Percentiles rank a stretch among this genome's conserved stretches.
Conservation (phyloP, 2,888 invertebrate species). For the Erebia epiphron region DNA sequence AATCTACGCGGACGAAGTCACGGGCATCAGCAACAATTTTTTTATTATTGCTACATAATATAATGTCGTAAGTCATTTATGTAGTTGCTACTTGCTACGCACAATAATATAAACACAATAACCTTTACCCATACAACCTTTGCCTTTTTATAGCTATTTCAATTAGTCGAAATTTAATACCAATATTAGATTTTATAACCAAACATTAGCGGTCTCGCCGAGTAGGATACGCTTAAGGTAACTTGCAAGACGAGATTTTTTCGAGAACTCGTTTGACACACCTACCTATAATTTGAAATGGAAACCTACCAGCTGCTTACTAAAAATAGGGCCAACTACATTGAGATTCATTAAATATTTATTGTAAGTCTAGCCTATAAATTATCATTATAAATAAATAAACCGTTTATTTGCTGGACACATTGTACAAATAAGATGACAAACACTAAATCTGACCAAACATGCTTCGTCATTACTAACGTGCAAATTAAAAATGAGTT, state of each 20-base stretch:
- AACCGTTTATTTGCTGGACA: no score
- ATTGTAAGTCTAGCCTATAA: conserved; percentile 6
- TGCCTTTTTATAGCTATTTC: background rate
- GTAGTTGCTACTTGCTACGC: no score
- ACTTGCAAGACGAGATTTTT: conserved; percentile 11
- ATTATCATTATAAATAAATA: background rate
- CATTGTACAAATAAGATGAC: no score
- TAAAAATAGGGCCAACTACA: background rate
- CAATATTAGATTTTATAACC: conserved; percentile 13
- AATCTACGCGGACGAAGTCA: no score
- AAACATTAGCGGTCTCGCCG: background rate
- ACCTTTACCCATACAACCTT: background rate
- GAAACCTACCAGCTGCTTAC: conserved; percentile 15
- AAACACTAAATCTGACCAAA: no score
- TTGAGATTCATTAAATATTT: background rate
- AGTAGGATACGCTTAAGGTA: background rate
- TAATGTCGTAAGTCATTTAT: background rate
- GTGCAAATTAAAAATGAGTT: no score
- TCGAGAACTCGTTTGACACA: conserved; percentile 14
- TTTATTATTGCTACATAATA: background rate
- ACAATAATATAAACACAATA: no score
- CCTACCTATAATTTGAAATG: conserved; percentile 13
- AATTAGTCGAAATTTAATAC: background rate
- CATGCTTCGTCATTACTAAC: no score
- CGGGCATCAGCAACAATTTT: background rate